These are phyloP conservation scores for Epirrita christyi DNA, from an alignment of 2,888 invertebrate genomes.

Conservation along the genomic window DNA sequence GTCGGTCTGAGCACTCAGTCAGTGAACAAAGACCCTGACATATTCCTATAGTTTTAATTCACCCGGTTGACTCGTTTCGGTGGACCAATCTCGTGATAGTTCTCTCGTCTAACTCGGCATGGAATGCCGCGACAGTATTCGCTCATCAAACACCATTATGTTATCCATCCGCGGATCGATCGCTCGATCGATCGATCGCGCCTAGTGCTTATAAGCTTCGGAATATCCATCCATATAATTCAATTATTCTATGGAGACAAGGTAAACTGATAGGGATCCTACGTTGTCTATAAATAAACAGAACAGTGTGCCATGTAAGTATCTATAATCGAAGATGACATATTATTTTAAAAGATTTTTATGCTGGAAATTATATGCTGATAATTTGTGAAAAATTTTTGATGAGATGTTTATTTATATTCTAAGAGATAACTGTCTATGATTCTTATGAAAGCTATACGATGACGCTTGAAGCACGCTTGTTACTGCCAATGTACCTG, in stretches of 20 bases:
- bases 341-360: conserved; percentile 77
- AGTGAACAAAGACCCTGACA: conserved; percentile 23
- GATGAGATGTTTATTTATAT: conserved; percentile 81
- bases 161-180: conserved; percentile 59
- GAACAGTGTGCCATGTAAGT: conserved; percentile 83
- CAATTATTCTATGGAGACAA: conserved; percentile 84
- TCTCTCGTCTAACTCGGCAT: conserved; percentile 62
- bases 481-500: conserved; percentile 23
- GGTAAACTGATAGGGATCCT: conserved; percentile 79
- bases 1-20: background rate
- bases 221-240: conserved; percentile 83
- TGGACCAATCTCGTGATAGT: conserved; percentile 75
- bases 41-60: conserved; percentile 69
- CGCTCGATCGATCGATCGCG: conserved; percentile 49
- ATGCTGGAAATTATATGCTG: conserved; percentile 78
- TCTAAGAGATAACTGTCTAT: conserved; percentile 70
- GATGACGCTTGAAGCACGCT: conserved; percentile 43
- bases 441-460: conserved; percentile 65
- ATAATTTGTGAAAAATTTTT: conserved; percentile 81
- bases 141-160: conserved; percentile 33
- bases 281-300: conserved; percentile 74
- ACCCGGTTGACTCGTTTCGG: conserved; percentile 62
- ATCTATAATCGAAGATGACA: conserved; percentile 75
- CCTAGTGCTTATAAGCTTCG: conserved; percentile 78
- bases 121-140: conserved; percentile 64